These are phyloP conservation scores for Chrysaora quinquecirrha DNA, from an alignment of 30 jellyfish, hydroid and myxozoan species.

Conservation along the genomic window DNA sequence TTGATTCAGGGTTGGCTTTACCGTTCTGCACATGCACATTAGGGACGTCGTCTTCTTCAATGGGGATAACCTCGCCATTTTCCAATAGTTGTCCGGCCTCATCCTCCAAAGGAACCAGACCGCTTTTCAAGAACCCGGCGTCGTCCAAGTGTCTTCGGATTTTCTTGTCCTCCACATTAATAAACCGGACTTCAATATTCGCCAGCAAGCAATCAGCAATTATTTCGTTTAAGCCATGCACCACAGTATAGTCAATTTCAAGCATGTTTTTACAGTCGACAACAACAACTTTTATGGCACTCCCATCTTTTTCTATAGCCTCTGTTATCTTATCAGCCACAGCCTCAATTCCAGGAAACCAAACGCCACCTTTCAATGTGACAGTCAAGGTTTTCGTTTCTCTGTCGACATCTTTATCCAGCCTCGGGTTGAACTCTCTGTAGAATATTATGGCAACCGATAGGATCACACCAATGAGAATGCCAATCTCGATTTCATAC, in stretches of 20 bases:
- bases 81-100: not conserved
- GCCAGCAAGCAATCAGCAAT: conserved; percentile 39
- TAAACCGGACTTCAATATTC: conserved; percentile 45
- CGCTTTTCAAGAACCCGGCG: conserved; percentile 11
- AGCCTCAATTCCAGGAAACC: conserved; percentile 85
- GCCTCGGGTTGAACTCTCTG: conserved; percentile 79
- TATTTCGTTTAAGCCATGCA: conserved; percentile 45
- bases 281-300: conserved; percentile 6
- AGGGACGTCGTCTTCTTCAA: too few species aligned
- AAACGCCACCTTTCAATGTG: conserved; percentile 47
- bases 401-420: not conserved
- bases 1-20: too few species aligned
- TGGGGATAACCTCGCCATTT: not conserved
- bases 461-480: conserved; percentile 57
- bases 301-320: conserved; percentile 31
- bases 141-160: conserved; percentile 38
- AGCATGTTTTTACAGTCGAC: conserved; percentile 62
- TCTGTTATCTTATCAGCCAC: conserved; percentile 26
- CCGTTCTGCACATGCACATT: too few species aligned
- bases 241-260: conserved; percentile 68
- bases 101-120: not conserved
- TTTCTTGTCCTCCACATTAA: conserved; percentile 35
- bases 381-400: conserved; percentile 23
- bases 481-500: conserved; percentile 83
- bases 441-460: conserved; percentile 51